These are phyloP conservation scores for Macaria notata DNA, from an alignment of 2,888 invertebrate species.

Conservation along the genomic window DNA sequence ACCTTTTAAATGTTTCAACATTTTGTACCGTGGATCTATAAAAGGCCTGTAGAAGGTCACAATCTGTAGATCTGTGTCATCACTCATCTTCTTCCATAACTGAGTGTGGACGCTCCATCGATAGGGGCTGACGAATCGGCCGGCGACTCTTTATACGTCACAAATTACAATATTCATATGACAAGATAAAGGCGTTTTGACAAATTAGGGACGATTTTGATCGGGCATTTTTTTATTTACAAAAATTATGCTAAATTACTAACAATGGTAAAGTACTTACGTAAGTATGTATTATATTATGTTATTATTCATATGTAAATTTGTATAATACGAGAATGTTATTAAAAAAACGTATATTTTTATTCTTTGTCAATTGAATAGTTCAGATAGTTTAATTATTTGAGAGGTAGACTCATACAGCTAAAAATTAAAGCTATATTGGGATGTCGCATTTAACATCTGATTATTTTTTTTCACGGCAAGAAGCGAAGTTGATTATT, in stretches of 20 bases:
- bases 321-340: no score
- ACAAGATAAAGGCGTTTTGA: slow-evolving; percentile 55
- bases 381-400: not conserved
- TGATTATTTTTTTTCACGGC: slow-evolving; percentile 61
- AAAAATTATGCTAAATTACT: no score
- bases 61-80: slow-evolving; percentile 52
- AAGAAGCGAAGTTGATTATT: slow-evolving; percentile 55
- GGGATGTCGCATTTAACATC: slow-evolving; percentile 51
- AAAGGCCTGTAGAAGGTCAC: slow-evolving; percentile 8
- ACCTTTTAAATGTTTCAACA: no score
- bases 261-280: no score
- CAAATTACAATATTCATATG: slow-evolving; percentile 53
- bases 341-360: not conserved
- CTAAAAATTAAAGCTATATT: slow-evolving; percentile 2
- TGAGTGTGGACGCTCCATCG: slow-evolving; percentile 63
- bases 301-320: no score
- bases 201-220: slow-evolving; percentile 49
- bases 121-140: slow-evolving; percentile 59
- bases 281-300: no score
- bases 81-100: slow-evolving; percentile 61
- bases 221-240: slow-evolving; percentile 13
- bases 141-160: slow-evolving; percentile 50
- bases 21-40: slow-evolving; percentile 1
- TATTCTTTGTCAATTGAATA: not conserved
- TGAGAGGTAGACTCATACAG: no score